Base-by-base conservation (phyloP, 2,797 vertebrate species). In the Podargus strigoides region DNA sequence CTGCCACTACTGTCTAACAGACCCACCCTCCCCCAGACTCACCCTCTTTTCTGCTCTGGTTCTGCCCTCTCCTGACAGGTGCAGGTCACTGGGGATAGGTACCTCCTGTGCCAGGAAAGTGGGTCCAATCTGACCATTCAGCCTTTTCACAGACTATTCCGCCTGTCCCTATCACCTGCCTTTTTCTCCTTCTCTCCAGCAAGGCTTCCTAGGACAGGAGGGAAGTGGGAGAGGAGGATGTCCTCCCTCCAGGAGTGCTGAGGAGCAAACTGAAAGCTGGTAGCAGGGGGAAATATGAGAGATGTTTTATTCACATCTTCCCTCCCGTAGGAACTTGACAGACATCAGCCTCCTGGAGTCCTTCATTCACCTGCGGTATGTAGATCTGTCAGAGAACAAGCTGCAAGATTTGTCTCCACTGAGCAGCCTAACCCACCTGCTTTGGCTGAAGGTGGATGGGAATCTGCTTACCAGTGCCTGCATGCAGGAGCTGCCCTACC, bases 381-480 rank as follows among this genome's bases (percentile, higher is more conserved):
- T 99, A 97, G 99, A 99, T 91, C 24, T 99, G 74, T 99, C 99
- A 56, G 98, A 98, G 87, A 99, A 99, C 97, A 96, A 97, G 74
- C 94, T 99, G 32, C 95, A 93, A 23, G 99, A 99, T 97, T 97
- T 99, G 70, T 98, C 98, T 39, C 98, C 99, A 3, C 95, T 99
- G 95, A 97, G 97, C 44, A 77, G 87, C 62, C 98, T 99, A 81
- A 98, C 97, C 3, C 98, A 99, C 58, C 97, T 99, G 69, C 98
- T 99, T 50, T 99, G 98, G 99, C 97, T 99, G 85, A 99, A 99
- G 96, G 98, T 98, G 89, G 99, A 99, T 53, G 85, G 76, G 53
- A 99, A 99, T 92, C 96, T 94, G 77, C 96, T 99, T 42, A 93
- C 55, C 78, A 98, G 96, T 24, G 97, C 98, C 69, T 94, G 90